Base-by-base conservation (phyloP, 2,888 invertebrate species). In the Pemphredon lugubris region DNA sequence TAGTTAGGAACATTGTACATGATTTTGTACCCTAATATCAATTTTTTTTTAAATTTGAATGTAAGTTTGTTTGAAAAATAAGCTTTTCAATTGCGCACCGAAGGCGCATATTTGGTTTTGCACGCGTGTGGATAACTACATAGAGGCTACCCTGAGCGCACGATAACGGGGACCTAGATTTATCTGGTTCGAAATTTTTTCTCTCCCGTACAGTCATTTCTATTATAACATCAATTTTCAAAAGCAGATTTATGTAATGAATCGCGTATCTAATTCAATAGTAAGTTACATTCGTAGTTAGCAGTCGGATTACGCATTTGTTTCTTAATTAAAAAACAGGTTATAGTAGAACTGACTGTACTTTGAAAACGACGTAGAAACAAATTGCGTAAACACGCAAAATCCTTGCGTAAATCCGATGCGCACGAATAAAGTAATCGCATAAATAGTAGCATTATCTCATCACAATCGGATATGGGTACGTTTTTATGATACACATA, bases 401-500 rank as follows among this genome's bases (percentile, higher is more conserved):
- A n/a, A n/a, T 34, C 3, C n/a, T 1, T 34, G n/a, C n/a, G 5
- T 34, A 50, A 2, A 34, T 9, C 3, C 21, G 20, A 32, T 9
- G 16, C n/a, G 39, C 9, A 20, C 50, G 32, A 37, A 1, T 16
- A 16, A 44, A 32, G 32, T 26, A 51, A 65, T 21, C 16, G 16
- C 32, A n/a, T 42, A 60, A 40, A 16, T 63, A 54, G 40, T 45
- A 59, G 13, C 30, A 9, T 6, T 30, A 57, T 53, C 23, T 32
- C 42, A 47, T 70, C 14, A 55, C 30, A 40, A 47, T 44, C 32
- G 18, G 42, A 57, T 21, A 42, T 40, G 48, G 30, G 42, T 76
- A 65, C 48, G 57, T 63, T 61, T 53, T 64, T 61, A 50, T 48
- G 42, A 51, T 59, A 20, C 23, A 74, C 48, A 44, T 64, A 63